phyloP scores from a whole-genome alignment of 1,140 invertebrate species.

The Drosophila lacteicornis region DNA sequence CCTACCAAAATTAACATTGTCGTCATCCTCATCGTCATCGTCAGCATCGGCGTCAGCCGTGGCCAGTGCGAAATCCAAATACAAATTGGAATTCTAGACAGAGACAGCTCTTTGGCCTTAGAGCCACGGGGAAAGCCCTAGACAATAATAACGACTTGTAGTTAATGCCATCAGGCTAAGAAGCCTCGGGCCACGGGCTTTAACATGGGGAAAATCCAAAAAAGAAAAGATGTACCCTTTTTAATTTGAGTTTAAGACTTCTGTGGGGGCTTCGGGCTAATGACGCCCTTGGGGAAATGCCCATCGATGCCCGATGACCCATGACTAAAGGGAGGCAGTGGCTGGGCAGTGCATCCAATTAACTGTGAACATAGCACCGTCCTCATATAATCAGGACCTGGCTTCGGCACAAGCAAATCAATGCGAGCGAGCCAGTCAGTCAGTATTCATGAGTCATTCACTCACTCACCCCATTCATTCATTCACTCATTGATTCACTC shows the following conservation, averaged over 20 bases:
- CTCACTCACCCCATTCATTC: neutral
- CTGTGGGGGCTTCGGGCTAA: constrained; percentile 43
- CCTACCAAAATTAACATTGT: constrained; percentile 27
- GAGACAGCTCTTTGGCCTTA: neutral
- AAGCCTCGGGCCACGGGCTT: constrained; percentile 11
- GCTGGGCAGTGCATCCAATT: constrained; percentile 67
- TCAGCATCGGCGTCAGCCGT: neutral
- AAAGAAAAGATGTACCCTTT: constrained; percentile 22
- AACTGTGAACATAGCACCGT: constrained; percentile 37
- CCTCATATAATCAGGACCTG: constrained; percentile 32
- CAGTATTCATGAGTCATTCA: constrained; percentile 33
- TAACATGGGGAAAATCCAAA: neutral
- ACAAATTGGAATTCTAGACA: constrained; percentile 66
- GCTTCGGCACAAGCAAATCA: constrained; percentile 24
- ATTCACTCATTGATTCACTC: constrained; percentile 4
- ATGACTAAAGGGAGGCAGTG: neutral
- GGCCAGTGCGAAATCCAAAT: constrained; percentile 41
- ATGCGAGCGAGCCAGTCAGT: neutral
- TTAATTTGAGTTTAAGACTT: constrained; percentile 57
- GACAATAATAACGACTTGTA: constrained; percentile 80
- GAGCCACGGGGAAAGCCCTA: constrained; percentile 50
- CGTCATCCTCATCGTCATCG: constrained; percentile 30
- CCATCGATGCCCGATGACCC: constrained; percentile 21
- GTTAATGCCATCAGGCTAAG: constrained; percentile 68
- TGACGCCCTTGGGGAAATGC: constrained; percentile 66